Evolutionary conservation across 2,888 invertebrate genomes (phyloP).

Genomic region (Melanophora roralis): DNA sequence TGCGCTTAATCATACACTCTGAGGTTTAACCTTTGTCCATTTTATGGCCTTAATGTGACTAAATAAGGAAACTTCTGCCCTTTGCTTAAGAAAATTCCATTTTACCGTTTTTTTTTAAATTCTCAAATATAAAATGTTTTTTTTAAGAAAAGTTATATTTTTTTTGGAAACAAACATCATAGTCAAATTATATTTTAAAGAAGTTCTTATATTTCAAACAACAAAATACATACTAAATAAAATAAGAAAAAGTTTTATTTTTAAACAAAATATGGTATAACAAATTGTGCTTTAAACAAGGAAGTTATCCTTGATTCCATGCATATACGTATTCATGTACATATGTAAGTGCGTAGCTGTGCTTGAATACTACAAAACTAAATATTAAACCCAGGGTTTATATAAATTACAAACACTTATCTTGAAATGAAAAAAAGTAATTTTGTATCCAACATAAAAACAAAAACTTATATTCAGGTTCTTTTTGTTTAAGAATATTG

Average conservation of each 20-base stretch:
- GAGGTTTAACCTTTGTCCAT: too few relatives aligned
- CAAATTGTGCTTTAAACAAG: slow-evolving; percentile 17
- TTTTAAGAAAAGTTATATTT: too few relatives aligned
- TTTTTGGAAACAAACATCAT: background rate
- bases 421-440: slow-evolving; percentile 17
- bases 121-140: too few relatives aligned
- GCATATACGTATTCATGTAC: too few relatives aligned
- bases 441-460: background rate
- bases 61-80: too few relatives aligned
- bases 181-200: background rate
- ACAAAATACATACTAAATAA: background rate
- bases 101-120: too few relatives aligned
- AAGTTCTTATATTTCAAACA: slow-evolving; percentile 14
- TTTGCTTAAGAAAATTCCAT: too few relatives aligned
- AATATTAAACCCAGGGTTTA: slow-evolving; percentile 35
- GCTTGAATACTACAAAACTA: background rate
- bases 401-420: slow-evolving; percentile 58
- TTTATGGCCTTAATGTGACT: too few relatives aligned
- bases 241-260: background rate
- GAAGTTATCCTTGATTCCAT: slow-evolving; percentile 6
- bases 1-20: too few relatives aligned
- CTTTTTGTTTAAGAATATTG: slow-evolving; percentile 10
- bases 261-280: background rate
- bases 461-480: background rate
- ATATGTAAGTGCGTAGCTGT: background rate